A percentile compares a stretch with the other conserved stretches of the same genome.
phyloP scores from a whole-genome alignment of 2,113 vertebrate species.

The Podocnemis expansa region DNA sequence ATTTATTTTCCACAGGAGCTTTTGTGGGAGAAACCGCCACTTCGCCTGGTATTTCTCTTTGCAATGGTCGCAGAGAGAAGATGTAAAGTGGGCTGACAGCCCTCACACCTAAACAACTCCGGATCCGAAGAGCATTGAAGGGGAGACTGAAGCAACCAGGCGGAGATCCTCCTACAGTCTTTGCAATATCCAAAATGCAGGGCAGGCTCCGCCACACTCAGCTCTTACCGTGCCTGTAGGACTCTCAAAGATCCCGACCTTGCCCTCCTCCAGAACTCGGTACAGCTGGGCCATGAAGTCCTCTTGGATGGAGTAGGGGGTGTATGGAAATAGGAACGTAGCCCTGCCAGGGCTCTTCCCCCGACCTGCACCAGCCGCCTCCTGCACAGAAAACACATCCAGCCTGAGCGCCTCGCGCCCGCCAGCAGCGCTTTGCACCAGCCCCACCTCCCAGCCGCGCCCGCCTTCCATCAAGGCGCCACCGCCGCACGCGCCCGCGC shows the following conservation, averaged over 20 bases:
- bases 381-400: not conserved
- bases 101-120: not conserved
- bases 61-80: too few relatives aligned
- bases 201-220: not conserved
- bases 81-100: not conserved
- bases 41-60: not conserved
- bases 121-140: not conserved
- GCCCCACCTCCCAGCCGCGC: too few relatives aligned
- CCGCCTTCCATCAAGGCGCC: too few relatives aligned
- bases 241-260: constrained; percentile 95
- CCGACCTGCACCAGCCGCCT: constrained; percentile 3
- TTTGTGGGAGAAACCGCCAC: too few relatives aligned
- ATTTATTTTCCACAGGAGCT: too few relatives aligned
- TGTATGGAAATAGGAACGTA: constrained; percentile 89
- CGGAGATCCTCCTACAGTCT: not conserved
- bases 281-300: constrained; percentile 91
- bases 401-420: not conserved
- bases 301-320: constrained; percentile 89
- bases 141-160: not conserved
- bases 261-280: constrained; percentile 82
- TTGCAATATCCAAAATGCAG: not conserved
- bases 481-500: too few relatives aligned
- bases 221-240: constrained; percentile 91
- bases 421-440: too few relatives aligned
- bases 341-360: not conserved